Conservation (phyloP, 2,888 invertebrate species). For the Craniophora ligustri region DNA sequence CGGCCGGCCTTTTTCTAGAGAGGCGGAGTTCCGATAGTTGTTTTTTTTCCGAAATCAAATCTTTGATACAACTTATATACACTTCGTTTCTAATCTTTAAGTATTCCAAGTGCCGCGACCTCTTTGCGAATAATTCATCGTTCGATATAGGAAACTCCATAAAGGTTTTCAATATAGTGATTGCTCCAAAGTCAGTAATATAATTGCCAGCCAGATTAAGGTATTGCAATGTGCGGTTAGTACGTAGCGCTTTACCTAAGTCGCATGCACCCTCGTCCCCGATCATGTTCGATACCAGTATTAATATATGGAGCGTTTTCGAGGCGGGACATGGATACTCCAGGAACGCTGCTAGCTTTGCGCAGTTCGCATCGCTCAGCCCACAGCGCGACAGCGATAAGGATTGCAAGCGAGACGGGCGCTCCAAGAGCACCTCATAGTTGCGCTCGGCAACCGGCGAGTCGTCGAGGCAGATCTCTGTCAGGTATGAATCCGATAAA, state of each 20-base stretch:
- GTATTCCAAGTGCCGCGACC: slow-evolving; percentile 41
- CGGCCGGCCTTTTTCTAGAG: not conserved
- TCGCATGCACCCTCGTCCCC: slow-evolving; percentile 51
- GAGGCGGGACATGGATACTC: slow-evolving; percentile 49
- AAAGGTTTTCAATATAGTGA: slow-evolving; percentile 40
- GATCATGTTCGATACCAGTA: slow-evolving; percentile 49
- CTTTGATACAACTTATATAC: slow-evolving; percentile 18
- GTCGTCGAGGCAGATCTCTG: slow-evolving; percentile 60
- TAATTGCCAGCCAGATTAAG: slow-evolving; percentile 58
- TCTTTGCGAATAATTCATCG: slow-evolving; percentile 42
- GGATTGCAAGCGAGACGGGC: slow-evolving; percentile 28
- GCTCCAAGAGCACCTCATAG: slow-evolving; percentile 48
- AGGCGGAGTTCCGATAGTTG: slow-evolving; percentile 10
- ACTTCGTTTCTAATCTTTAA: slow-evolving; percentile 28
- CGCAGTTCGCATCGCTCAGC: slow-evolving; percentile 50
- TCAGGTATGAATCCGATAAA: slow-evolving; percentile 41
- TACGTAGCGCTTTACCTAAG: slow-evolving; percentile 50
- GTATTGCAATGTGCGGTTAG: slow-evolving; percentile 55
- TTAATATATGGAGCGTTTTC: slow-evolving; percentile 29
- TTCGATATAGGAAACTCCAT: slow-evolving; percentile 48
- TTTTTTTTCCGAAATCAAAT: slow-evolving; percentile 19
- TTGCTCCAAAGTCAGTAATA: slow-evolving; percentile 53
- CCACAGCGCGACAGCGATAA: slow-evolving; percentile 57
- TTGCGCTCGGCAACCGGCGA: slow-evolving; percentile 47
- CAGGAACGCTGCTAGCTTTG: slow-evolving; percentile 41